Conservation (phyloP, 1,140 invertebrate species). For the Aphelinus certus region DNA sequence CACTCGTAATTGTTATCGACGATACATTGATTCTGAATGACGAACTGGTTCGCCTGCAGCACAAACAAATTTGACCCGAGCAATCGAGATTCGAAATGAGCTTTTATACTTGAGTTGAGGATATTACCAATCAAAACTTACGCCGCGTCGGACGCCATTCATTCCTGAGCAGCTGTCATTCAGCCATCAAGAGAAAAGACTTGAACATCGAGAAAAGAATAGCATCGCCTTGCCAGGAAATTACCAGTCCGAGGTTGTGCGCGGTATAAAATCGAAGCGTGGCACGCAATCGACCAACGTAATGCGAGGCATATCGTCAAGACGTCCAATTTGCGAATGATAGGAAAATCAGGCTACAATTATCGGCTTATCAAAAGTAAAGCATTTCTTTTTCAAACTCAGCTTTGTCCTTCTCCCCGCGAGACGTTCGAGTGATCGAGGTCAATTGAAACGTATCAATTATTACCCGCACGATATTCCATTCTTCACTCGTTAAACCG, state of each 20-base stretch:
- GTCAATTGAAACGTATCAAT: too few species aligned
- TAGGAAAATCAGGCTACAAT: too few species aligned
- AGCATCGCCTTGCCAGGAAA: conserved; percentile 36
- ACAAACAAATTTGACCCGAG: conserved; percentile 1
- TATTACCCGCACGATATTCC: too few species aligned
- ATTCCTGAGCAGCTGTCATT: conserved; percentile 26
- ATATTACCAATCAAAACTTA: conserved; percentile 27
- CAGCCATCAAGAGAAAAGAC: conserved; percentile 8
- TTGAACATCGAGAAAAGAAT: conserved; percentile 31
- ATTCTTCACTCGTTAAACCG: too few species aligned
- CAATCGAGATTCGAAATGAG: background rate
- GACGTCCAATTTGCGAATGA: too few species aligned
- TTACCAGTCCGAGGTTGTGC: conserved; percentile 19
- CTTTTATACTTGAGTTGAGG: background rate
- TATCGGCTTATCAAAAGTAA: too few species aligned
- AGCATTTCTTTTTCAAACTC: too few species aligned
- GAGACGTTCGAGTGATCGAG: too few species aligned
- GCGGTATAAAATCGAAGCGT: conserved; percentile 31
- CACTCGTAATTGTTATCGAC: background rate
- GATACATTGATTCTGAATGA: background rate
- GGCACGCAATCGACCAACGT: conserved; percentile 21
- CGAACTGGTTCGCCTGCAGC: background rate
- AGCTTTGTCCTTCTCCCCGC: too few species aligned
- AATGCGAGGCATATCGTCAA: conserved; percentile 16
- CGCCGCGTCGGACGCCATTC: conserved; percentile 1